Conservation (phyloP, 2,888 invertebrate species). For the Macropis europaea region DNA sequence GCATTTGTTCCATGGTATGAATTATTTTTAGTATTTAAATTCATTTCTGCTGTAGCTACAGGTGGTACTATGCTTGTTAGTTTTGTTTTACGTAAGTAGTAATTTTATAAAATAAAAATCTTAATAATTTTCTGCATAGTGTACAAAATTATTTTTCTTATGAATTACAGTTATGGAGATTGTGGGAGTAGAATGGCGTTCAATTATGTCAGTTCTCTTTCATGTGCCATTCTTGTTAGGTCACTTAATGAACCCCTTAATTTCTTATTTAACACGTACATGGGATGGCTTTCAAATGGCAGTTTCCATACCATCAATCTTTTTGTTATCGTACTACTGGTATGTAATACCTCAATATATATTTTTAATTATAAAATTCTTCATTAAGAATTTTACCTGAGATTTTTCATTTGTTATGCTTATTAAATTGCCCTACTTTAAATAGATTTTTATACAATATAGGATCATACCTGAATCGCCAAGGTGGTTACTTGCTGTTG, state of each 20-base stretch:
- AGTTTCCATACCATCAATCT: slow-evolving; percentile 79
- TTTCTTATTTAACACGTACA: slow-evolving; percentile 83
- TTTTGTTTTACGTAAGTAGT: slow-evolving; percentile 82
- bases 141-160: background rate
- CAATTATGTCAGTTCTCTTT: slow-evolving; percentile 80
- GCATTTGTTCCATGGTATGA: slow-evolving; percentile 83
- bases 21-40: slow-evolving; percentile 83
- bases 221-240: slow-evolving; percentile 83
- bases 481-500: slow-evolving; percentile 80
- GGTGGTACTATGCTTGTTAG: slow-evolving; percentile 86
- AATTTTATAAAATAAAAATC: background rate
- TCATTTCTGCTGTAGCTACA: slow-evolving; percentile 83
- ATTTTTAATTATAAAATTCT: background rate
- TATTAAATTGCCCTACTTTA: background rate
- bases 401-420: background rate
- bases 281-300: slow-evolving; percentile 82
- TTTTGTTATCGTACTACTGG: slow-evolving; percentile 81
- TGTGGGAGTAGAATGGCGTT: slow-evolving; percentile 81
- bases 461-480: slow-evolving; percentile 82
- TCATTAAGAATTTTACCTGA: background rate
- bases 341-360: slow-evolving; percentile 65
- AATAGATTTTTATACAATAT: background rate
- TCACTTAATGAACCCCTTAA: slow-evolving; percentile 82
- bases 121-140: background rate
- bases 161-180: slow-evolving; percentile 82